Percentiles rank a stretch among this genome's conserved stretches.
These are phyloP conservation scores for Sarcophaga variegata DNA, from an alignment of 2,888 invertebrate genomes.

Conservation along the genomic window DNA sequence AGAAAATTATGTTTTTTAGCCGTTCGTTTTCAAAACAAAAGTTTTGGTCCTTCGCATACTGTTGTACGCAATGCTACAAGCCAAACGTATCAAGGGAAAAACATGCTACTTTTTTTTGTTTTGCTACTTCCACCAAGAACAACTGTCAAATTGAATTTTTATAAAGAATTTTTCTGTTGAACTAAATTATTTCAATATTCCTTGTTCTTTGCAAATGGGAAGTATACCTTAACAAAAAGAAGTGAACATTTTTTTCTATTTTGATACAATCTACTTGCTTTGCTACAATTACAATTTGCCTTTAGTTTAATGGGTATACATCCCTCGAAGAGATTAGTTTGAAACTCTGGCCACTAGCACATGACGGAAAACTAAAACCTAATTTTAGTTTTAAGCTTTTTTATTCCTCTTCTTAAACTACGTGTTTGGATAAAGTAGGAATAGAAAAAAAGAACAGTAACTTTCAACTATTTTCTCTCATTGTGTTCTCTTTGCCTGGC, in stretches of 20 bases:
- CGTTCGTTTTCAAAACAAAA: constrained; percentile 41
- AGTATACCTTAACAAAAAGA: background rate
- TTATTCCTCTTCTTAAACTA: constrained; percentile 22
- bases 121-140: background rate
- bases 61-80: background rate
- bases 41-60: constrained; percentile 28
- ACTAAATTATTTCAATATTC: background rate
- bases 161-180: background rate
- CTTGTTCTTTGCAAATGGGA: background rate
- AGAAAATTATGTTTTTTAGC: constrained; percentile 34
- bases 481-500: background rate
- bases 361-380: constrained; percentile 46
- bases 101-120: background rate
- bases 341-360: constrained; percentile 9
- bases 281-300: background rate
- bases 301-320: background rate
- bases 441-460: background rate
- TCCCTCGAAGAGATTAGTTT: constrained; percentile 24
- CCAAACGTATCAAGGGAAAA: background rate
- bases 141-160: constrained; percentile 57
- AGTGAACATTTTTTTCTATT: background rate
- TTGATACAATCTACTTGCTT: background rate
- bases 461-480: background rate
- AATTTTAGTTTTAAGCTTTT: constrained; percentile 39
- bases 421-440: constrained; percentile 41